Conservation (phyloP, 2,888 invertebrate genomes). For the Deroplatys truncata region DNA sequence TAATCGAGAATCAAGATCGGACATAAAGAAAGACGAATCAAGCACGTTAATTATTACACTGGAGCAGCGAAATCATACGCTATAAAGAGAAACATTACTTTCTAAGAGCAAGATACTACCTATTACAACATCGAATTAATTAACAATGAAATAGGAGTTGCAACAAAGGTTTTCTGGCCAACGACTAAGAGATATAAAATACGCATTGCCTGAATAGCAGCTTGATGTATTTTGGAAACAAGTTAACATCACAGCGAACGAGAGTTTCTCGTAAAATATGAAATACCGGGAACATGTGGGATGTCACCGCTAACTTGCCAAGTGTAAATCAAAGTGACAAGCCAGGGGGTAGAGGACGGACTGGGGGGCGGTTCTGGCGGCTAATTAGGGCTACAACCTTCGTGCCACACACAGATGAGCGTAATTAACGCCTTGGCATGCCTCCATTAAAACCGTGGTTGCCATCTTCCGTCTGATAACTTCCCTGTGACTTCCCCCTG, state of each 20-base stretch:
- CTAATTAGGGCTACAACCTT: neutral
- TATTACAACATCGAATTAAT: no score
- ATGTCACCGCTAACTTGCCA: neutral
- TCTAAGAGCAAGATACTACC: no score
- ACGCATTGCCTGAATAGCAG: no score
- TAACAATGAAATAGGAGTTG: no score
- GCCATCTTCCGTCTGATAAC: neutral
- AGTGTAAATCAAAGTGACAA: neutral
- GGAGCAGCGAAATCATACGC: no score
- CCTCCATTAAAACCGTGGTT: neutral
- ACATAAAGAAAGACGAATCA: no score
- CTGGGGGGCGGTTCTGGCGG: neutral
- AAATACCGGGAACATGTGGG: neutral
- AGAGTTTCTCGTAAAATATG: neutral
- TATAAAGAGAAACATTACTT: no score
- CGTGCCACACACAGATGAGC: neutral
- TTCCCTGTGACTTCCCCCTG: neutral
- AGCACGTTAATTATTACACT: no score
- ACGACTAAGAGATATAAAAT: no score
- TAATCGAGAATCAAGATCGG: no score
- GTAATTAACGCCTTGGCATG: neutral
- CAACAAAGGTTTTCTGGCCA: no score
- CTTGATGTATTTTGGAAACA: neutral
- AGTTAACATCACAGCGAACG: neutral
- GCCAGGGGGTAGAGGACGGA: neutral